Percentiles rank a stretch among this genome's conserved stretches.
Evolutionary conservation across 2,797 vertebrate genomes (phyloP).

Genomic region (Chiroxiphia lanceolata): DNA sequence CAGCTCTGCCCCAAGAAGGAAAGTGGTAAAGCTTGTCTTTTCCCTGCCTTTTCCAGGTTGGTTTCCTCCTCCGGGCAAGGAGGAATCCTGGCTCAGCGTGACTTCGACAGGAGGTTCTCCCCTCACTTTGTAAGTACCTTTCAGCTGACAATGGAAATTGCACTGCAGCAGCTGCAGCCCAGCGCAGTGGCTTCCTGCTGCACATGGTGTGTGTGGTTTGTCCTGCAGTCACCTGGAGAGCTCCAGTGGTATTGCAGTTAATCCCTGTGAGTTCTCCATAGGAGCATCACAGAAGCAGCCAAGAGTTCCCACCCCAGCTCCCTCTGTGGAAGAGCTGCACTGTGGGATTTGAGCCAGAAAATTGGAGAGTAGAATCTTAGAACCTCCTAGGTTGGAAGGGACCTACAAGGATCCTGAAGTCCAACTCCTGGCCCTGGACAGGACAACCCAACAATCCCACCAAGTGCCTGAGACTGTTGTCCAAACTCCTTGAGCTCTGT

Average conservation of each 20-base stretch:
- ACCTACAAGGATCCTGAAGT: not conserved
- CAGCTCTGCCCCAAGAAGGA: not conserved
- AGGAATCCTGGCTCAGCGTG: slow-evolving; percentile 92
- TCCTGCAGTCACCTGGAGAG: not conserved
- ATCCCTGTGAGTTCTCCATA: accelerated
- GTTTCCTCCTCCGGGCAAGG: slow-evolving; percentile 93
- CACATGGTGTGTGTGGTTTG: not conserved
- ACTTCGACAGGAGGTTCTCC: slow-evolving; percentile 95
- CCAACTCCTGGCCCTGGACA: not conserved
- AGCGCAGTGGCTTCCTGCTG: accelerated
- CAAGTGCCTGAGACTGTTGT: not conserved
- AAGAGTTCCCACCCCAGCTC: not conserved
- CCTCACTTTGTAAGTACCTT: slow-evolving; percentile 91
- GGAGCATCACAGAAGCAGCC: not conserved
- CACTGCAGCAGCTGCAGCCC: accelerated
- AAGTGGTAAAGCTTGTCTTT: not conserved
- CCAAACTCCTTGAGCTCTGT: not conserved
- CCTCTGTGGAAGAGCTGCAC: not conserved
- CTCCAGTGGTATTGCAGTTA: no score
- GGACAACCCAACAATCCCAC: not conserved
- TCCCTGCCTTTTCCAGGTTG: slow-evolving; percentile 76
- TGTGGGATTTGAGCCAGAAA: not conserved
- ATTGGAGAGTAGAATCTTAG: not conserved
- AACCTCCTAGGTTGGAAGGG: not conserved
- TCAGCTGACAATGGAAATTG: accelerated